Percentiles rank a stretch among this genome's conserved stretches.
Conservation (phyloP, 2,888 invertebrate species). For the Agapostemon virescens region DNA sequence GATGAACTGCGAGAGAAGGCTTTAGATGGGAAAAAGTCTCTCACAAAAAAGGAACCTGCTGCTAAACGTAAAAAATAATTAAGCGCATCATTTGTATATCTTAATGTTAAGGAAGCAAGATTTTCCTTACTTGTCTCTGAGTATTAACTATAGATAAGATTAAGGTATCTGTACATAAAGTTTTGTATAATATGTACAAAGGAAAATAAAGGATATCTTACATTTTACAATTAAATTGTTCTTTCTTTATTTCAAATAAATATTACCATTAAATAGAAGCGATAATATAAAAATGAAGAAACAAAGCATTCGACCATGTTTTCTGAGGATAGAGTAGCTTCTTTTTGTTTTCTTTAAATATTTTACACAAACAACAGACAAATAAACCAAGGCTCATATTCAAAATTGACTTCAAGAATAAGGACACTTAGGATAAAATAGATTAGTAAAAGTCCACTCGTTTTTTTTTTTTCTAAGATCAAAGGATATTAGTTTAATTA, state of each 20-base stretch:
- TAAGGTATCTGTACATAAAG: constrained; percentile 20
- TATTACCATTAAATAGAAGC: constrained; percentile 14
- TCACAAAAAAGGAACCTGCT: constrained; percentile 80
- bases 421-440: neutral
- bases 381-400: constrained; percentile 6
- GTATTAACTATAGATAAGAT: constrained; percentile 22
- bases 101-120: constrained; percentile 13
- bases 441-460: neutral
- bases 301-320: neutral
- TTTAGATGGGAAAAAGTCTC: constrained; percentile 80
- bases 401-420: constrained; percentile 17
- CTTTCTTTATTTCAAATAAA: constrained; percentile 28
- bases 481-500: constrained; percentile 39
- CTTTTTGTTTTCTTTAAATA: neutral
- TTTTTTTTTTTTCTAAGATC: constrained; percentile 3
- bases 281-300: constrained; percentile 12
- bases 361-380: neutral
- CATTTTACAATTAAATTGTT: constrained; percentile 14
- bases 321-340: neutral
- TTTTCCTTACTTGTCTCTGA: constrained; percentile 18
- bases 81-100: neutral
- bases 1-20: constrained; percentile 85
- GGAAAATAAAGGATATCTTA: constrained; percentile 14
- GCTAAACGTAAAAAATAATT: constrained; percentile 45
- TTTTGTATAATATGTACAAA: constrained; percentile 23